Conservation (phyloP, 2,113 vertebrate genomes). For the Tetrax tetrax region DNA sequence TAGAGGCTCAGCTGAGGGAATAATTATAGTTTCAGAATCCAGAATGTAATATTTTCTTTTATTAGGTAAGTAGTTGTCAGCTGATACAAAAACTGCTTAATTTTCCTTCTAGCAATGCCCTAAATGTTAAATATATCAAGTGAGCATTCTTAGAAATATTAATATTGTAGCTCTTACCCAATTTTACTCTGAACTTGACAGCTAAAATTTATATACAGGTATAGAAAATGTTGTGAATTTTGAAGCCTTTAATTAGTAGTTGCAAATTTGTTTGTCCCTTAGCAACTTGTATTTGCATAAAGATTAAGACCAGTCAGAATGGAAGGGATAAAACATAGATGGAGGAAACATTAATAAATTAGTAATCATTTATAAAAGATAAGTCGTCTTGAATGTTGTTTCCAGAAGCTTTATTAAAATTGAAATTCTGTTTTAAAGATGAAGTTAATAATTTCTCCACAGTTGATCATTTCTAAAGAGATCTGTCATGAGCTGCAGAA, state of each 20-base stretch:
- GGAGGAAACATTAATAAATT: conserved; percentile 39
- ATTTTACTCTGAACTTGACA: neutral
- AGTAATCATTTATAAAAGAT: conserved; percentile 40
- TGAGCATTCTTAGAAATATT: conserved; percentile 23
- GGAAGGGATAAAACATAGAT: conserved; percentile 28
- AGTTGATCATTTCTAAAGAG: conserved; percentile 52
- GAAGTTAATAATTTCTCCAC: conserved; percentile 26
- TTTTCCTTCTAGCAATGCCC: conserved; percentile 49
- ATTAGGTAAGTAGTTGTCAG: conserved; percentile 52
- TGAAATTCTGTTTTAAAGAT: conserved; percentile 36
- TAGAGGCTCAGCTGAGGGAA: conserved; percentile 46
- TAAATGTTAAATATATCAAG: conserved; percentile 16
- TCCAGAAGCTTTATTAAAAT: conserved; percentile 52
- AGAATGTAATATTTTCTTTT: conserved; percentile 44
- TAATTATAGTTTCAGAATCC: conserved; percentile 53
- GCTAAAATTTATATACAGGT: neutral
- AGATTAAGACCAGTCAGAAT: conserved; percentile 60
- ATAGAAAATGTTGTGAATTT: conserved; percentile 14
- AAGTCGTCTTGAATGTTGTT: neutral
- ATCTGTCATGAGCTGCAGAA: neutral
- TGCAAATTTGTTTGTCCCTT: conserved; percentile 60
- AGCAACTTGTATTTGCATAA: conserved; percentile 66
- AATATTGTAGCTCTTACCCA: neutral
- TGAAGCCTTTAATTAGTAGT: conserved; percentile 56
- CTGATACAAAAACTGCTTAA: conserved; percentile 43